Percentiles rank a stretch among this genome's conserved stretches.
Evolutionary conservation across 2,797 vertebrate genomes (phyloP).

Genomic region (Mormyrops boulengeri): DNA sequence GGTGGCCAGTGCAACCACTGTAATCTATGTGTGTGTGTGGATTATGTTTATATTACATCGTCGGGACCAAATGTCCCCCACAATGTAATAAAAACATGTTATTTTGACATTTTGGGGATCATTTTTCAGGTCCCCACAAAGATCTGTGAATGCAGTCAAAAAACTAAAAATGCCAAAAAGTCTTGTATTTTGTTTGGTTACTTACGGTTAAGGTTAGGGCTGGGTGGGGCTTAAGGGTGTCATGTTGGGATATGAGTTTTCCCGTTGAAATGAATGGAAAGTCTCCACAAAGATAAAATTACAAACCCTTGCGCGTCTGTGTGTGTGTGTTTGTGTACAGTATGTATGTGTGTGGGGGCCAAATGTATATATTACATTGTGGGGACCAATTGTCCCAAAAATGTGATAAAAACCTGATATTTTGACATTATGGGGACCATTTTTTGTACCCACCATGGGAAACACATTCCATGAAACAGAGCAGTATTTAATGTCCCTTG

Average conservation of each 20-base stretch:
- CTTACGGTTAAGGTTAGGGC: no score
- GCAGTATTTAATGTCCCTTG: no score
- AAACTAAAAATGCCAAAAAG: no score
- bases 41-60: background rate
- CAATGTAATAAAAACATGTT: background rate
- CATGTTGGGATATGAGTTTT: background rate
- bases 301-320: background rate
- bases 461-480: no score
- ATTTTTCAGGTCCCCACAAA: no score
- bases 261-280: background rate
- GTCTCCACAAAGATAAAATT: background rate
- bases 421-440: no score
- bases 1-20: background rate
- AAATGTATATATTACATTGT: background rate
- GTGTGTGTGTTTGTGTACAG: background rate
- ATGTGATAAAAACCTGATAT: background rate
- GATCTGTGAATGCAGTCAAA: no score
- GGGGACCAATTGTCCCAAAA: background rate
- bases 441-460: no score
- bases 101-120: background rate
- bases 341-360: background rate
- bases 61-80: background rate
- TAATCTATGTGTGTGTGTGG: background rate
- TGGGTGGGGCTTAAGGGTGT: background rate
- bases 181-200: no score